These are phyloP conservation scores for Erynnis tages DNA, from an alignment of 2,888 invertebrate genomes.

Conservation along the genomic window DNA sequence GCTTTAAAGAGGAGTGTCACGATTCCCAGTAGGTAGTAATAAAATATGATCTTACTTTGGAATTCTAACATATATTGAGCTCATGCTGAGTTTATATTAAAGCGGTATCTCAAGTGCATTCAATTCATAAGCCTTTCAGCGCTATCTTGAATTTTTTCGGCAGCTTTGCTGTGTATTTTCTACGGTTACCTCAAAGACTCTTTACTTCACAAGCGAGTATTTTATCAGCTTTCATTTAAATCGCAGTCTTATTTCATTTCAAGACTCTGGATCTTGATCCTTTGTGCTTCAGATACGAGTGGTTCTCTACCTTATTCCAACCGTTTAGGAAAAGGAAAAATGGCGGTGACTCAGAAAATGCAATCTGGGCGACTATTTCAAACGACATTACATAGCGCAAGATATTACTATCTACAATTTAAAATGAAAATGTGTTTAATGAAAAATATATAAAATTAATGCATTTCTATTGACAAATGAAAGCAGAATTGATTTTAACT, in stretches of 20 bases:
- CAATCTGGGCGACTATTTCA: slow-evolving; percentile 21
- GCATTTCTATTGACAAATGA: no score
- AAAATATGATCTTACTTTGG: no score
- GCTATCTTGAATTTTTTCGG: slow-evolving; percentile 2
- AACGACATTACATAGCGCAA: slow-evolving; percentile 16
- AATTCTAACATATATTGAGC: no score
- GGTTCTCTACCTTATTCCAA: slow-evolving; percentile 16
- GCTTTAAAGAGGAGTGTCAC: no score
- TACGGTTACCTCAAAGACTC: slow-evolving; percentile 8
- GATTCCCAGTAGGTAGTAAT: no score
- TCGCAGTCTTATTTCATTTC: slow-evolving; percentile 25
- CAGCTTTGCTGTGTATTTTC: slow-evolving; percentile 8
- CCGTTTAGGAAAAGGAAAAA: slow-evolving; percentile 21
- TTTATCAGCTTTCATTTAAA: slow-evolving; percentile 26
- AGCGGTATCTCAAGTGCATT: no score
- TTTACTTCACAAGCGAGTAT: slow-evolving; percentile 2
- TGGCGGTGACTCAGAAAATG: slow-evolving; percentile 18
- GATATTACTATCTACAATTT: slow-evolving; percentile 16
- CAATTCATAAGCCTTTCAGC: not conserved
- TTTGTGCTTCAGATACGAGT: slow-evolving; percentile 23
- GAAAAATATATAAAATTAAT: no score
- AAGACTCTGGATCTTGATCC: slow-evolving; percentile 21
- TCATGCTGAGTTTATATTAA: no score
- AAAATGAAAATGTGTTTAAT: not conserved
- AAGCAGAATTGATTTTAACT: no score